These are phyloP conservation scores for Trididemnum miniatum DNA, from an alignment of 23 tunicate species.

Conservation along the genomic window DNA sequence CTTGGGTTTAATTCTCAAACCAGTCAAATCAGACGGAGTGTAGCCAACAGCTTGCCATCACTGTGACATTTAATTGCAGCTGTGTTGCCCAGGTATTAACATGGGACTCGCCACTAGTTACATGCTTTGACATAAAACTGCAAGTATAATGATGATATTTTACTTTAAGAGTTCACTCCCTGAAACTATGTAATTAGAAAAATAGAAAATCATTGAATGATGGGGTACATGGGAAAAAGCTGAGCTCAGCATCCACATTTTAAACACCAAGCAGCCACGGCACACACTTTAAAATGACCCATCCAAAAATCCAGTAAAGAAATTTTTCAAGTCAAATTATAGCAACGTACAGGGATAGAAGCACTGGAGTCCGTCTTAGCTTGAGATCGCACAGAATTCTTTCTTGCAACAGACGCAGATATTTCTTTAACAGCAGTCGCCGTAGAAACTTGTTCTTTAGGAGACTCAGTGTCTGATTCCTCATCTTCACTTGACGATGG, in stretches of 20 bases:
- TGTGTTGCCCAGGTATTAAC: too few relatives aligned
- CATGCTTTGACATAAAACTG: too few relatives aligned
- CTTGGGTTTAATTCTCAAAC: too few relatives aligned
- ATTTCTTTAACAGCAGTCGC: not conserved
- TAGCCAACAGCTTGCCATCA: too few relatives aligned
- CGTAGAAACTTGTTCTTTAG: not conserved
- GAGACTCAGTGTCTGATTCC: not conserved
- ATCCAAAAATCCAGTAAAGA: not conserved
- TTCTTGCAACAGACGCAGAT: not conserved
- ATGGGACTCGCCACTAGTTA: too few relatives aligned
- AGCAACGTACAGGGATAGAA: not conserved
- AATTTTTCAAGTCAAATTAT: not conserved
- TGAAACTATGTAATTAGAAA: too few relatives aligned
- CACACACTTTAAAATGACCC: not conserved
- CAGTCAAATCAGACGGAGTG: too few relatives aligned
- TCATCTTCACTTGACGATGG: conserved; percentile 30
- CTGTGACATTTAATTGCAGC: too few relatives aligned
- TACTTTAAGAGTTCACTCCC: too few relatives aligned
- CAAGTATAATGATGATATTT: too few relatives aligned
- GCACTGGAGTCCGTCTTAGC: conserved; percentile 1
- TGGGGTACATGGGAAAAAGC: not conserved
- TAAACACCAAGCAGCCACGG: not conserved
- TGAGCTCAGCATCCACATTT: not conserved
- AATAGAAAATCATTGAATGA: not conserved
- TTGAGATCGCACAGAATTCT: conserved; percentile 15